Evolutionary conservation across 2,797 vertebrate species (phyloP).

Genomic region (Microctenopoma stevenorrisi): DNA sequence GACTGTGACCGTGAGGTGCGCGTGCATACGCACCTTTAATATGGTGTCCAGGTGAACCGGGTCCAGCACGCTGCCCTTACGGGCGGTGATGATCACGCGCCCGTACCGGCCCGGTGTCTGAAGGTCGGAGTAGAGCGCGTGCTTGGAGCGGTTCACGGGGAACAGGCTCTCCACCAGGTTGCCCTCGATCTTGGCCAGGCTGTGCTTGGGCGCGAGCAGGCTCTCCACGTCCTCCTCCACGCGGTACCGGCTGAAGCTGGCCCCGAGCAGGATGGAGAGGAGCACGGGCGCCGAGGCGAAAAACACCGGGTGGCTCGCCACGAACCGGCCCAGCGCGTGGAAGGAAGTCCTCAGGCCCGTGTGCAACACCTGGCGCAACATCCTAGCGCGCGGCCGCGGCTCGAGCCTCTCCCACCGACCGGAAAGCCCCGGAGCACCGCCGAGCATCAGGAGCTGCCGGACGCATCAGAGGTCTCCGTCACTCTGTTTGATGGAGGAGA

Average conservation of each 20-base stretch:
- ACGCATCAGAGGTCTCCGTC: slow-evolving; percentile 76
- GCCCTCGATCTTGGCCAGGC: slow-evolving; percentile 96
- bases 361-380: slow-evolving; percentile 98
- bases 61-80: slow-evolving; percentile 94
- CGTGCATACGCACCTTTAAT: slow-evolving; percentile 84
- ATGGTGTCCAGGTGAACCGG: slow-evolving; percentile 91
- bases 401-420: slow-evolving; percentile 90
- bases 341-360: slow-evolving; percentile 93
- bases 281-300: slow-evolving; percentile 96
- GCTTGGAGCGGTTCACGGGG: slow-evolving; percentile 95
- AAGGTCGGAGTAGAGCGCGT: slow-evolving; percentile 97
- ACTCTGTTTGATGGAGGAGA: slow-evolving; percentile 20
- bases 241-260: slow-evolving; percentile 97
- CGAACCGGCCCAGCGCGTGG: slow-evolving; percentile 94
- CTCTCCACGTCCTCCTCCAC: slow-evolving; percentile 95
- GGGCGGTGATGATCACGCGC: slow-evolving; percentile 92
- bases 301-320: slow-evolving; percentile 96
- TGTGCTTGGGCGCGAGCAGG: slow-evolving; percentile 96
- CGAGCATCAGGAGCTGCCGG: slow-evolving; percentile 88
- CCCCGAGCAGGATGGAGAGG: slow-evolving; percentile 94
- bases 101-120: slow-evolving; percentile 97
- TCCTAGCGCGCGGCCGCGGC: slow-evolving; percentile 91
- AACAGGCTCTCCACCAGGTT: slow-evolving; percentile 97
- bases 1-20: not conserved
- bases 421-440: slow-evolving; percentile 71